Conservation (phyloP, 2,797 vertebrate species). For the Protonibea diacanthus region DNA sequence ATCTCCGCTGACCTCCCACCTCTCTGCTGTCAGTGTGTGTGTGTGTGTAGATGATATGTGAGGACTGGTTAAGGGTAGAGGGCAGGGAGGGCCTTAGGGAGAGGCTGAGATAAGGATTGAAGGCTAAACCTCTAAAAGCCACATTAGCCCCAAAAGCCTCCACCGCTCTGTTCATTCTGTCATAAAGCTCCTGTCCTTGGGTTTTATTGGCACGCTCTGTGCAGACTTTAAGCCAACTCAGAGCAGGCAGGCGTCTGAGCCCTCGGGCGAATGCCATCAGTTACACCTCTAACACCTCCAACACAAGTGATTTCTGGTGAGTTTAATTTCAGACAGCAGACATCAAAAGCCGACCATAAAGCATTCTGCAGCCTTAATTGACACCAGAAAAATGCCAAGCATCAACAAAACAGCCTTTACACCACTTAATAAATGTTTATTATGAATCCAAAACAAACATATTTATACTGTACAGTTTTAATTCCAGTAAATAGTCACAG, state of each 20-base stretch:
- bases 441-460: conserved; percentile 67
- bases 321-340: conserved; percentile 10
- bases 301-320: conserved; percentile 23
- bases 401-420: not conserved
- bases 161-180: conserved; percentile 47
- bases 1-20: conserved; percentile 66
- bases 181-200: conserved; percentile 66
- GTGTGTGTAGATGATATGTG: conserved; percentile 53
- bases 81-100: conserved; percentile 41
- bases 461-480: conserved; percentile 66
- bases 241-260: conserved; percentile 38
- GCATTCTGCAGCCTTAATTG: conserved; percentile 13
- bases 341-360: not conserved
- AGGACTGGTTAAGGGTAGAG: conserved; percentile 30
- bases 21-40: conserved; percentile 50
- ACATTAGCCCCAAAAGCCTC: conserved; percentile 68
- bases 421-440: conserved; percentile 61
- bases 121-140: conserved; percentile 71
- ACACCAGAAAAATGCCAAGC: not conserved
- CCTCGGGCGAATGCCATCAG: conserved; percentile 38
- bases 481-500: conserved; percentile 80
- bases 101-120: conserved; percentile 69
- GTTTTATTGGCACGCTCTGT: conserved; percentile 66
- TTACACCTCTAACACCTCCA: conserved; percentile 33
- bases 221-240: conserved; percentile 58